Conservation (phyloP, 1,140 invertebrate species). For the Seison nebaliae region DNA sequence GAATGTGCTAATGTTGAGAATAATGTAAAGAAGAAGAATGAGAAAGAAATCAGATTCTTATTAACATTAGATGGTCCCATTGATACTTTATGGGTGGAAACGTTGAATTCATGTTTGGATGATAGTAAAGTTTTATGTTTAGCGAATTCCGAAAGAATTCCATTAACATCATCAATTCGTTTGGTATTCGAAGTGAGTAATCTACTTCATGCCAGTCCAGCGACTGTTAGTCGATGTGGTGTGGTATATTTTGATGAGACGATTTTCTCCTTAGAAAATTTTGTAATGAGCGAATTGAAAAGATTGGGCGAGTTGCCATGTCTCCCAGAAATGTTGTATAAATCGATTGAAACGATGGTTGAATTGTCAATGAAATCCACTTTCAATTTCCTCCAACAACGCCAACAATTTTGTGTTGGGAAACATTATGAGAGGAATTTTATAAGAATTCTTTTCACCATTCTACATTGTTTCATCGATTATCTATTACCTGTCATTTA, state of each 20-base stretch:
- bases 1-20: constrained; percentile 42
- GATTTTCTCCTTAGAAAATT: constrained; percentile 15
- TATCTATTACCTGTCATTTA: too few species aligned
- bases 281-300: constrained; percentile 24
- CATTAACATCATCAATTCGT: constrained; percentile 31
- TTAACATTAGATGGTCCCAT: constrained; percentile 59
- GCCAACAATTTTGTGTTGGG: too few species aligned
- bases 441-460: too few species aligned
- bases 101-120: constrained; percentile 47
- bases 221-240: constrained; percentile 41
- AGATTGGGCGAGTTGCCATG: too few species aligned
- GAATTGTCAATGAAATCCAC: too few species aligned
- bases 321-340: too few species aligned
- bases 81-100: constrained; percentile 65
- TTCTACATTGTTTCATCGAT: too few species aligned
- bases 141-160: constrained; percentile 26
- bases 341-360: too few species aligned
- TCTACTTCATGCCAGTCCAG: constrained; percentile 50
- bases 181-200: constrained; percentile 54
- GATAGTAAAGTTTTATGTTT: constrained; percentile 20
- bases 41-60: constrained; percentile 43
- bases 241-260: constrained; percentile 27
- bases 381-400: neutral
- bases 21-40: constrained; percentile 43
- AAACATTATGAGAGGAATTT: too few species aligned